Base-by-base conservation (phyloP, 2,113 vertebrate species). In the Tachysurus fulvidraco region DNA sequence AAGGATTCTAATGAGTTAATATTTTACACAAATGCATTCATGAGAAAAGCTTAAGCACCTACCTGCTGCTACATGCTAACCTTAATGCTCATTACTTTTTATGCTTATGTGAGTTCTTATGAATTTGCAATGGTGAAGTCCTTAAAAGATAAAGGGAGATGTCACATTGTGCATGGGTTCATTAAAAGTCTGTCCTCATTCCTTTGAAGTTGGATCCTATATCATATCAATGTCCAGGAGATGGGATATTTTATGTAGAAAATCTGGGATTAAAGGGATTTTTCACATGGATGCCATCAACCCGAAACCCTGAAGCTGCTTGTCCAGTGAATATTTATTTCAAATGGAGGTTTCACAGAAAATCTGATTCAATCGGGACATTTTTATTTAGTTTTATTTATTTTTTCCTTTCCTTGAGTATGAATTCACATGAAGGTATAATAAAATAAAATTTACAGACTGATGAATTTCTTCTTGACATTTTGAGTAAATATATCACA, bases 151-250 rank as follows among this genome's bases (percentile, higher is more conserved):
- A 81, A 79, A 85, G 59, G 7, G 23, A 82, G 81, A 89, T 41
- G 65, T 71, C 83, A 86, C 28, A 83, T 85, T 71, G 54, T 50
- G 74, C 81, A 46, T 36, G 64, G 85, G 54, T 62, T 84, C 76
- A 69, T 65, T 84, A 74, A 14, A 65, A 83, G 28, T 73, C 44
- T 79, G 46, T 57, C 67, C 83, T 81, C 52, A 59, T 86, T 76
- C 36, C 82, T 88, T 84, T 90, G 81, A 90, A 88, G 84, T 19
- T 52, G 23, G 8, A 5, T 46, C 44, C 82, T 77, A 55, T 73
- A 80, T 79, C 78, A 83, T 79, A 79, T 81, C 79, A 79, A 78
- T 77, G 82, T 76, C 85, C 79, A 87, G 85, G 82, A 86, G 83
- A 77, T 81, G 36, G 81, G 76, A 81, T 79, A 44, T 80, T 81